Conservation (phyloP, 2,797 vertebrate species). For the Epinephelus malabaricus region DNA sequence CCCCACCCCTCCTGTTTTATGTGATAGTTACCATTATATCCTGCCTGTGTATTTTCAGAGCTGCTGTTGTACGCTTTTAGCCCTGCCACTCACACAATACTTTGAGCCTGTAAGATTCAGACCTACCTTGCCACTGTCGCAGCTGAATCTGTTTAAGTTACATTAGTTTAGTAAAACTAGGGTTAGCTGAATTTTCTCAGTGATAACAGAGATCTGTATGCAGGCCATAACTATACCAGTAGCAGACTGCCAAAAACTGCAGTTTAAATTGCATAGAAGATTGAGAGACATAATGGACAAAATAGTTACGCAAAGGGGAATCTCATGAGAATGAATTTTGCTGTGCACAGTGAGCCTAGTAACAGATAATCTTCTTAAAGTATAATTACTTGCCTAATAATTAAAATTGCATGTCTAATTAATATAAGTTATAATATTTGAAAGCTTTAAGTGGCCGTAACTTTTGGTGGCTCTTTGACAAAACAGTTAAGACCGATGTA, state of each 20-base stretch:
- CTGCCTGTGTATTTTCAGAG: conserved; percentile 14
- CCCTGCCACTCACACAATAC: background rate
- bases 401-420: background rate
- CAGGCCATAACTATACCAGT: background rate
- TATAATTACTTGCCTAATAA: background rate
- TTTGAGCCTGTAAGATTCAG: background rate
- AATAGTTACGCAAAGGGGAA: too few species aligned
- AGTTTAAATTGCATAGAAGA: too few species aligned
- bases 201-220: background rate
- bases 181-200: background rate
- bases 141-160: background rate
- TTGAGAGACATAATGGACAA: too few species aligned
- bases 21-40: background rate
- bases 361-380: too few species aligned
- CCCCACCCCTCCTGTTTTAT: background rate
- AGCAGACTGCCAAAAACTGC: too few species aligned
- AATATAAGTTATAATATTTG: too few species aligned
- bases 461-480: background rate
- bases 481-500: background rate
- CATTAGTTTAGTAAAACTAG: background rate
- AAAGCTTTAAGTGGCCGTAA: background rate
- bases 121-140: background rate
- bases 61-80: background rate
- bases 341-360: too few species aligned
- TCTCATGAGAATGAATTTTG: too few species aligned